Base-by-base conservation (phyloP, 2,888 invertebrate species). In the Drosophila robusta region DNA sequence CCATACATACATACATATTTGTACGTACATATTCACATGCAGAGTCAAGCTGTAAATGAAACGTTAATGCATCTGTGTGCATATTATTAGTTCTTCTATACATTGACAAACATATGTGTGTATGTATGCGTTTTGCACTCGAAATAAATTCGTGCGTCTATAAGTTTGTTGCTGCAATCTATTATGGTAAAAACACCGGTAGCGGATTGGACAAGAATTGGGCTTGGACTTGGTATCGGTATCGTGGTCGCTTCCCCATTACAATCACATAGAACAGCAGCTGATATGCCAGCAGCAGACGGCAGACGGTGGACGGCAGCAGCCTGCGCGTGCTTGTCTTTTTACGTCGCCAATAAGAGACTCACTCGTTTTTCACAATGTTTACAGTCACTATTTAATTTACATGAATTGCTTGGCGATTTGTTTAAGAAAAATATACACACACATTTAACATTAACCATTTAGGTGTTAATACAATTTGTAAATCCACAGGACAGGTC, bases 291-390 rank as follows among this genome's bases (percentile, higher is more conserved):
- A 61, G 54, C 36, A 67, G 58, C 47, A 47, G 68, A 75, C 73
- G 62, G 49, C 56, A 29, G 29, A 29, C 29, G 29, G 29, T 29
- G 29, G 29, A 9, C 22, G 22, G 22, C 29, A 29, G 9, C 29
- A 67, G 72, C 63, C 69, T 83, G 80, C 79, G 84, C 84, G 83
- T 83, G 84, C 84, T 86, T 64, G 55, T 32, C 49, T 74, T 82
- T 67, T 67, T 75, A 68, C 69, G 65, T 70, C 65, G 63, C 64
- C 57, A 65, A 39, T 39, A 26, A 44, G 46, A 41, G 16, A 38
- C 9, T 41, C 18, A 22, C 8, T 36, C 2, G n/a, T 11, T 7
- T 29, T 18, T 12, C 4, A 18, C 4, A 12, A n/a, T 12, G 9
- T 36, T 22, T 1, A 34, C 34, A 16, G 16, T 56, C 12, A 26